Evolutionary conservation across 1,140 invertebrate species (phyloP).

Genomic region (Zaprionus camerounensis): DNA sequence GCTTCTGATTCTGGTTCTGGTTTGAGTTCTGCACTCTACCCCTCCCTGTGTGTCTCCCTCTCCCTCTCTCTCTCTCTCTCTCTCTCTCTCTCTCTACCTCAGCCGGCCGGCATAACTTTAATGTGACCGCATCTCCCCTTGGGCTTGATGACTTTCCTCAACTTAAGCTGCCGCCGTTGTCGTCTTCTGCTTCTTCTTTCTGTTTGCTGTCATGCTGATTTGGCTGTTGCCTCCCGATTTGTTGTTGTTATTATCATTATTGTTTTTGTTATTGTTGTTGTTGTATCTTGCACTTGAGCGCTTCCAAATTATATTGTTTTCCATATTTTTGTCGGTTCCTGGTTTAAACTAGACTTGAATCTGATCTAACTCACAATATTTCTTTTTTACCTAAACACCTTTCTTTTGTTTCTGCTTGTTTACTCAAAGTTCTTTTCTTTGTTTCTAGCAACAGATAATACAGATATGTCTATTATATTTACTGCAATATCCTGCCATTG

Average conservation of each 20-base stretch:
- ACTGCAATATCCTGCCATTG: not conserved
- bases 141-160: slow-evolving; percentile 44
- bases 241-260: not conserved
- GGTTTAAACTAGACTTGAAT: not conserved
- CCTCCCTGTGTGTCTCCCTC: not conserved
- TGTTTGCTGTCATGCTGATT: slow-evolving; percentile 47
- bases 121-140: slow-evolving; percentile 62
- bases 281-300: slow-evolving; percentile 16
- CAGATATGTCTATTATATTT: not conserved
- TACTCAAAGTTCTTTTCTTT: not conserved
- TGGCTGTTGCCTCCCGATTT: slow-evolving; percentile 11
- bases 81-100: not conserved
- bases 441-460: not conserved
- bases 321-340: not conserved
- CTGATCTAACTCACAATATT: not conserved
- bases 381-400: slow-evolving; percentile 1
- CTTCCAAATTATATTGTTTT: slow-evolving; percentile 15
- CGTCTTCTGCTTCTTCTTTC: not conserved
- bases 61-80: too few relatives aligned
- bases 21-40: slow-evolving; percentile 20
- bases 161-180: not conserved
- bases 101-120: slow-evolving; percentile 72
- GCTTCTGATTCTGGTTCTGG: slow-evolving; percentile 49
- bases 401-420: not conserved
- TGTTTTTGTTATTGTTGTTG: not conserved